phyloP scores from a whole-genome alignment of 2,888 invertebrate genomes.

The Hirudinaria manillensis region DNA sequence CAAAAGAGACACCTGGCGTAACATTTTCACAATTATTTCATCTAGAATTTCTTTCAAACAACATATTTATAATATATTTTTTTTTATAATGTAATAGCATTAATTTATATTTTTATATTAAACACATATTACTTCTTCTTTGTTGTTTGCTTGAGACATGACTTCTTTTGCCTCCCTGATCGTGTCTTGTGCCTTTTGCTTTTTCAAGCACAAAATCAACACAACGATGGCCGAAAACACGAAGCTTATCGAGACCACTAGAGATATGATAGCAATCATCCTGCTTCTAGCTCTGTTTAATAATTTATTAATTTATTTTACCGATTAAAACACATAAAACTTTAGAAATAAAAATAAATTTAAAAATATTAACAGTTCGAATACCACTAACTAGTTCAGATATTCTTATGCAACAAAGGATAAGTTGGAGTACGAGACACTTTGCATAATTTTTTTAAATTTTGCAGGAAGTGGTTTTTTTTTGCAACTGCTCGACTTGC shows the following conservation, averaged over 20 bases:
- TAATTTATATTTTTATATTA: background rate
- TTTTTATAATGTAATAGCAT: too few species aligned
- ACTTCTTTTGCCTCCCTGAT: constrained; percentile 8
- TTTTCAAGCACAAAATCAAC: constrained; percentile 8
- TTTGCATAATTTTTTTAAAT: too few species aligned
- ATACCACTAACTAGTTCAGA: too few species aligned
- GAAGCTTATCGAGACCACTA: background rate
- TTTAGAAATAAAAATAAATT: background rate
- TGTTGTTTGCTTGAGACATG: constrained; percentile 8
- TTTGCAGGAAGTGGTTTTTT: too few species aligned
- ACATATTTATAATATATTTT: too few species aligned
- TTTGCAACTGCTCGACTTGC: too few species aligned
- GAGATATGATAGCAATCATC: background rate
- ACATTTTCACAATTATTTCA: background rate
- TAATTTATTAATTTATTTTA: background rate
- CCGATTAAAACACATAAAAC: too few species aligned
- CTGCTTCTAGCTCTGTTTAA: background rate
- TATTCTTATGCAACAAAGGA: too few species aligned
- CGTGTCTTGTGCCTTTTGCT: constrained; percentile 19
- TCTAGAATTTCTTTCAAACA: too few species aligned
- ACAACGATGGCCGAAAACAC: background rate
- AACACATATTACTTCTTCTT: constrained; percentile 12
- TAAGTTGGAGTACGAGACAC: too few species aligned
- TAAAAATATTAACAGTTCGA: background rate
- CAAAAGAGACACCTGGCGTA: constrained; percentile 51